These are phyloP conservation scores for Siphamia tubifer DNA, from an alignment of 2,113 vertebrate genomes.

Conservation along the genomic window DNA sequence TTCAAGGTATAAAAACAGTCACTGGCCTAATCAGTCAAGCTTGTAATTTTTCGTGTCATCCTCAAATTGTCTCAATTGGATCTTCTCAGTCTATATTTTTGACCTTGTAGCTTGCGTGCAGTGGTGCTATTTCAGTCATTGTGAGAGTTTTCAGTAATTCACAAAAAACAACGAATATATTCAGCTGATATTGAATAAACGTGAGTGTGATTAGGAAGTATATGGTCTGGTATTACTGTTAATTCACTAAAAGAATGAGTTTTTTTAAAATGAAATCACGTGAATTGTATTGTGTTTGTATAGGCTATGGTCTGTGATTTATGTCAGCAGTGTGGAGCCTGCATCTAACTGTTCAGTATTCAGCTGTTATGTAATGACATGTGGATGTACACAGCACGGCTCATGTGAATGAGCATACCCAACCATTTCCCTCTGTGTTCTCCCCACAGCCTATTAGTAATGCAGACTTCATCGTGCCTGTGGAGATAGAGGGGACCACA, in stretches of 20 bases:
- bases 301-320: slow-evolving; percentile 24
- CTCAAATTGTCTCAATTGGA: no score
- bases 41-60: no score
- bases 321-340: background rate
- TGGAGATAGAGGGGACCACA: slow-evolving; percentile 92
- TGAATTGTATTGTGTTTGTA: background rate
- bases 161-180: no score
- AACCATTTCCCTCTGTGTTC: slow-evolving; percentile 49
- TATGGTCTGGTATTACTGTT: background rate
- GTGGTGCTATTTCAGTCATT: no score
- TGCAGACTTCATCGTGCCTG: slow-evolving; percentile 93
- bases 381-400: slow-evolving; percentile 46
- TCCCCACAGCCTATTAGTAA: slow-evolving; percentile 88
- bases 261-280: background rate
- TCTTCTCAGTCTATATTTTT: no score
- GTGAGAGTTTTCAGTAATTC: no score
- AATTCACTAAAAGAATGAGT: background rate
- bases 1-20: slow-evolving; percentile 84
- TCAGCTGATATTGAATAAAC: no score
- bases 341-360: slow-evolving; percentile 6
- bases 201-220: no score
- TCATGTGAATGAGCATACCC: slow-evolving; percentile 40
- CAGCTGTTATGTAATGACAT: slow-evolving; percentile 60
- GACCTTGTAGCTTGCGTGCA: background rate
- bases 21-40: background rate